Evolutionary conservation across 1,140 invertebrate species (phyloP).

Genomic region (fruit fly (Drosophila melanogaster)): Release_6_plus_ISO1_MT NT_033777.3:26351501-26352000

Average conservation of each 20-base stretch:
- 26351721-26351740: slow-evolving; percentile 65
- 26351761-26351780: slow-evolving; percentile 69
- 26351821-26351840: slow-evolving; percentile 39
- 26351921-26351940: slow-evolving; percentile 52
- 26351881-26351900: slow-evolving; percentile 56
- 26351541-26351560: slow-evolving; percentile 39
- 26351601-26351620: slow-evolving; percentile 32
- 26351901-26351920: slow-evolving; percentile 9
- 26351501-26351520: slow-evolving; percentile 39
- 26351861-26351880: slow-evolving; percentile 32
- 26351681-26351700: slow-evolving; percentile 5
- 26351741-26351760: slow-evolving; percentile 82
- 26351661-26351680: background rate
- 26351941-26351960: slow-evolving; percentile 66
- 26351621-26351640: slow-evolving; percentile 3
- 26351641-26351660: slow-evolving; percentile 11
- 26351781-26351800: slow-evolving; percentile 49
- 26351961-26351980: slow-evolving; percentile 78
- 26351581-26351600: slow-evolving; percentile 37
- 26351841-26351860: slow-evolving; percentile 49
- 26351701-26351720: slow-evolving; percentile 41
- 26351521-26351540: slow-evolving; percentile 8
- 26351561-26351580: slow-evolving; percentile 22
- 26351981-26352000: slow-evolving; percentile 66
- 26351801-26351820: slow-evolving; percentile 44